Percentiles rank a stretch among this genome's conserved stretches.
These are phyloP conservation scores for Drosophila nebulosa DNA, from an alignment of 1,140 invertebrate species.

Conservation along the genomic window DNA sequence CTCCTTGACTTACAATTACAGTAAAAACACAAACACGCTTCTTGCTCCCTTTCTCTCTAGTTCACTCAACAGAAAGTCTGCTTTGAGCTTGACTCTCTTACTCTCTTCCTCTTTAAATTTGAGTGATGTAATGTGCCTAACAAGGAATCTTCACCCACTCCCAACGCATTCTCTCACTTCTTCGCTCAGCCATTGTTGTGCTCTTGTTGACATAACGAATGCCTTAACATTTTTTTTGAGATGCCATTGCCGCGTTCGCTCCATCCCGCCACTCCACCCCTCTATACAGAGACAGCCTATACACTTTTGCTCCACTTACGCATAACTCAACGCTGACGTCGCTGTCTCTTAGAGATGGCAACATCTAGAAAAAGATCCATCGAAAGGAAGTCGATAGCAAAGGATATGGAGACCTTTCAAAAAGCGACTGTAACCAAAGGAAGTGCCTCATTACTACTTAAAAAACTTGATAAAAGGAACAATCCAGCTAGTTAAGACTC, in stretches of 20 bases:
- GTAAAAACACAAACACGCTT: slow-evolving; percentile 34
- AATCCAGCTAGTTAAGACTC: no score
- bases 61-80: background rate
- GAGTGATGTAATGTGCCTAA: slow-evolving; percentile 73
- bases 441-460: no score
- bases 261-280: background rate
- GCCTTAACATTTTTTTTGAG: slow-evolving; percentile 68
- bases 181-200: slow-evolving; percentile 52
- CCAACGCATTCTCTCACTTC: background rate
- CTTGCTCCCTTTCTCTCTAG: background rate
- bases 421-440: no score
- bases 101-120: slow-evolving; percentile 34
- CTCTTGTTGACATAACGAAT: slow-evolving; percentile 75
- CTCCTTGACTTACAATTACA: slow-evolving; percentile 53
- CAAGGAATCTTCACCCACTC: slow-evolving; percentile 23
- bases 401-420: no score
- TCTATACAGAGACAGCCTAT: no score
- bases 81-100: slow-evolving; percentile 25
- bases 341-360: slow-evolving; percentile 7
- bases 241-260: slow-evolving; percentile 8
- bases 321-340: slow-evolving; percentile 51
- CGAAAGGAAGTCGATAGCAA: no score
- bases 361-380: no score
- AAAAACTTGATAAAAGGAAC: no score
- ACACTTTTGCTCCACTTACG: slow-evolving; percentile 74